Base-by-base conservation (phyloP, 2,888 invertebrate species). In the Pseudeuparius sepicola region DNA sequence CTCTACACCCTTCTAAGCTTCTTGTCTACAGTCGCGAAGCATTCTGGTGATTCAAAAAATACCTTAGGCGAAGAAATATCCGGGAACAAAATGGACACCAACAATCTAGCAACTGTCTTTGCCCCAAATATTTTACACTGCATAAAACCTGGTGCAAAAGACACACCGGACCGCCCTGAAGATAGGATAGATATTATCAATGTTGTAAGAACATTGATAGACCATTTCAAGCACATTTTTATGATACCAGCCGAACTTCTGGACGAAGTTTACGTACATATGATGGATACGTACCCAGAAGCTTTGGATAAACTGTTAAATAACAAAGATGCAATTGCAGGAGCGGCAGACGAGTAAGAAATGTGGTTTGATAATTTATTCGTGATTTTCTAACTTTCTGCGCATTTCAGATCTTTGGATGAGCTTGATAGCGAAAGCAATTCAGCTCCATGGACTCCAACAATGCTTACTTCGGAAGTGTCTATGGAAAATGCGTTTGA, bases 11-110 rank as follows among this genome's bases (percentile, higher is more conserved):
- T 94, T 41, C 68, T 94, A 24, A 74, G 73, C 49, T 92, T 94
- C 64, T 74, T 93, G 33, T 73, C 78, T 16, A 75, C 76, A 46
- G 78, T 90, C 15, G 80, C 84, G 1, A 67, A 72, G 37, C 73
- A 85, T 62, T 70, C 83, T 27, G 71, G 71, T 27, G 87, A 87
- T 57, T 65, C 65, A 32, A 65, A 67, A 37, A 69, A 49, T 39
- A 47, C 46, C 13, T 34, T 49, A 38, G 54, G 54, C 12, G 71
- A 74, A 46, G 59, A 63, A 52, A 43, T 77, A 28, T 61, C 74
- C 9, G 93, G 93, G 2, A 93, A 93, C 65, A 89, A 86, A 67
- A 94, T 94, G 94, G 88, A 92, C 60, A 78, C 85, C 26, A 81
- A 78, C 33, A 94, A 93, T 61, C 65, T 94, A 42, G 93, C 94